Evolutionary conservation across 2,797 vertebrate genomes (phyloP).

Genomic region (Hippocampus kuda): DNA sequence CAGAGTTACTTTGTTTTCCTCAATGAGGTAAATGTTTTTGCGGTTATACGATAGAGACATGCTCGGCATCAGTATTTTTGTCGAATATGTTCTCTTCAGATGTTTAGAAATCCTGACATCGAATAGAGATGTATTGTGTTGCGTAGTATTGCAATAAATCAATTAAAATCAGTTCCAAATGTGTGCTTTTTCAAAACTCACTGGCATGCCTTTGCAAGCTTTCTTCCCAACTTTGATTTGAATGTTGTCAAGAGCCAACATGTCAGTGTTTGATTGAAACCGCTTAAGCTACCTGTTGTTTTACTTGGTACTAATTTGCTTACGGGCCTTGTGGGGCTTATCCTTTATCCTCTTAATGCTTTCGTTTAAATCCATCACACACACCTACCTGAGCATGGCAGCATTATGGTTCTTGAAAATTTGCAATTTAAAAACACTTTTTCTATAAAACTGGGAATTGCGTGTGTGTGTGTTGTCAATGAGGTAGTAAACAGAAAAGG

Average conservation of each 20-base stretch:
- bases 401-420: not conserved
- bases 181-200: not conserved
- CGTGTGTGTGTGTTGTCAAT: too few species aligned
- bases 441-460: not conserved
- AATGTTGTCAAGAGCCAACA: not conserved
- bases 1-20: not conserved
- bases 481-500: too few species aligned
- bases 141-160: too few species aligned
- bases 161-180: not conserved
- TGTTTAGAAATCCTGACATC: too few species aligned
- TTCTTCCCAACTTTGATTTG: not conserved
- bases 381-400: slow-evolving; percentile 6
- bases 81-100: not conserved
- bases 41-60: not conserved
- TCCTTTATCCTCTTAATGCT: slow-evolving; percentile 45
- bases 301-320: slow-evolving; percentile 37
- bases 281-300: slow-evolving; percentile 8
- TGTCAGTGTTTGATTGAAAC: slow-evolving; percentile 1
- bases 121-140: too few species aligned
- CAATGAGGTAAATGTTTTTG: not conserved
- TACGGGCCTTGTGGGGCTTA: slow-evolving; percentile 25
- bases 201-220: not conserved
- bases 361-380: slow-evolving; percentile 49
- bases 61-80: not conserved
- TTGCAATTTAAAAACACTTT: not conserved